Percentiles rank a stretch among this genome's conserved stretches.
Conservation (phyloP, 2,797 vertebrate species). For the Megaceryle alcyon region DNA sequence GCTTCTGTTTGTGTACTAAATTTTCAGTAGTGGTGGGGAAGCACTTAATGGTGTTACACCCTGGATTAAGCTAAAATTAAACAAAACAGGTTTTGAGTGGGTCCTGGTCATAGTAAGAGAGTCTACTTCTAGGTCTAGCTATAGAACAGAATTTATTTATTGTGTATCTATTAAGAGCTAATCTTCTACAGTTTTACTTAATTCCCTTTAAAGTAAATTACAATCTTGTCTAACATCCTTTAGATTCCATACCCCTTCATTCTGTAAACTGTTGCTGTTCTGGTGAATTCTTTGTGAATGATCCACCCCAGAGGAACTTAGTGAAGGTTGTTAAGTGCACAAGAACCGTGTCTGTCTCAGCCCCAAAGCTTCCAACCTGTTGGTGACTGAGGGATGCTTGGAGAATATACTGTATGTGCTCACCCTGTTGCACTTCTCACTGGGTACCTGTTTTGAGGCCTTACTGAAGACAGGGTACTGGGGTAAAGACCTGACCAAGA, state of each 20-base stretch:
- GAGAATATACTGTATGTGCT: neutral
- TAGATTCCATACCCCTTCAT: neutral
- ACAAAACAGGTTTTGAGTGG: neutral
- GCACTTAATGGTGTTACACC: neutral
- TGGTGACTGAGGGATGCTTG: accelerated
- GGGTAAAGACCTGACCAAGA: neutral
- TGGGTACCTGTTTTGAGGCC: neutral
- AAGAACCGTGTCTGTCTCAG: neutral
- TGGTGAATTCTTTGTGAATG: neutral
- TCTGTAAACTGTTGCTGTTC: neutral
- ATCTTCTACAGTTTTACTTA: neutral
- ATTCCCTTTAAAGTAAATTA: neutral
- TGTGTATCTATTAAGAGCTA: neutral
- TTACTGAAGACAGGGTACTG: neutral
- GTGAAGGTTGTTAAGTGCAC: neutral
- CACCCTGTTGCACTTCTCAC: neutral
- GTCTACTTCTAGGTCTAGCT: neutral
- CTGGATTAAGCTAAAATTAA: neutral
- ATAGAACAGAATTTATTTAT: neutral
- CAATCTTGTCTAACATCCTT: neutral
- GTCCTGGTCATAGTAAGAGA: neutral
- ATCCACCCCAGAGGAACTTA: neutral
- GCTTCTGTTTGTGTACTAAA: neutral
- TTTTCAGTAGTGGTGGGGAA: neutral
- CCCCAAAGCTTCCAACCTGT: neutral